Base-by-base conservation (phyloP, 1,140 invertebrate species). In the Cyphomyrmex costatus region DNA sequence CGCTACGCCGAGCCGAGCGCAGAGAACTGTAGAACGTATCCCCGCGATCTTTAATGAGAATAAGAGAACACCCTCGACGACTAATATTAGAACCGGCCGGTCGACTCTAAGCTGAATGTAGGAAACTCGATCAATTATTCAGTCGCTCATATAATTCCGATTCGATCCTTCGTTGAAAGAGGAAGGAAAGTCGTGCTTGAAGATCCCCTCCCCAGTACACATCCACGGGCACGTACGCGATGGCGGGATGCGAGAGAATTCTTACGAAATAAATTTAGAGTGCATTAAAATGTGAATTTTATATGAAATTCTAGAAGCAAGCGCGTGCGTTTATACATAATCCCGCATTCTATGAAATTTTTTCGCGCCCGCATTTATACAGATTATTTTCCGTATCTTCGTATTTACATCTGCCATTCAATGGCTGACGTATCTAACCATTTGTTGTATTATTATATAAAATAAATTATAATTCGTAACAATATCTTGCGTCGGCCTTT, bases 61-160 rank as follows among this genome's bases (percentile, higher is more conserved):
- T 79, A 79, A 66, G 73, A 65, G 73, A 85, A 63, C 73, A 78
- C 46, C 58, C 33, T 85, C 71, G 33, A 82, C 68, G 79, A 83
- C 79, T 83, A 83, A 83, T 83, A 83, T 83, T 83, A 83, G 79
- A 83, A 60, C 27, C 68, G 68, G 53, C 77, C 77, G 53, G 56
- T 27, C 79, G 53, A n/a, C 24, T 83, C 79, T 83, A 83, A 83
- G 68, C 68, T 74, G 36, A 83, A 83, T 83, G 77, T 83, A 86
- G 63, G 66, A 82, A 74, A 66, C 36, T 60, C 58, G 85, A 86
- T 86, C 78, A 86, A 86, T 86, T 82, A 86, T 86, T 86, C 85
- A 60, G 30, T 70, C 42, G 46, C 85, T 86, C 78, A 71, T 82
- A 71, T 86, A 82, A 86, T 86, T 86, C 56, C 58, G 78, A 73